Evolutionary conservation across 2,113 vertebrate species (phyloP), one percentile per base, ranked within the genome.

Genomic region (Circaetus gallicus): DNA sequence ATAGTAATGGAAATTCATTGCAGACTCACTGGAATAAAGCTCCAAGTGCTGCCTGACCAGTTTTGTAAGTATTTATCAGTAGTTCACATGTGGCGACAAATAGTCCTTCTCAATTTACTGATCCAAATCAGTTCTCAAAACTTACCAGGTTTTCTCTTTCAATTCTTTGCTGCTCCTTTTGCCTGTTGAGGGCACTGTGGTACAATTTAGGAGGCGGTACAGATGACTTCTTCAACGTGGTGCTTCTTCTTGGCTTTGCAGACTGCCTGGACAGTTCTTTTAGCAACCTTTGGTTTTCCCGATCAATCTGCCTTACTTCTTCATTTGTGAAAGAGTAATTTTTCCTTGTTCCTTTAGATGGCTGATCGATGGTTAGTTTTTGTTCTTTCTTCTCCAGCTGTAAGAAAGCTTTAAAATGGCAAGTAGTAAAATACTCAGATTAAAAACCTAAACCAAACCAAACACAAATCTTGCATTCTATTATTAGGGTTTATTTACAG

Each of bases 141-240:
- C 99, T 99, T 93, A 99, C 99, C 98, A 99, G 89, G 96, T 99
- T 99, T 66, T 99, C 99, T 90, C 97, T 98, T 89, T 99, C 99
- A 61, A 99, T 99, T 79, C 99, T 98, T 63, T 98, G 98, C 47
- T 99, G 99, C 77, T 99, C 99, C 47, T 98, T 98, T 78, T 99
- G 98, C 86, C 99, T 98, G 98, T 99, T 99, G 92, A 99, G 95
- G 72, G 98, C 98, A 77, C 96, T 99, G 95, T 99, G 99, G 93
- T 99, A 98, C 38, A 98, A 82, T 40, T 97, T 98, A n/a, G 95
- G 56, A 6, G 97, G 45, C 0, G 97, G 96, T 9, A 89, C 36
- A 58, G 86, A 49, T 0, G 94, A 86, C 91, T 98, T 98, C 93
- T 97, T 98, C 40, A 98, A 25, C 0, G 92, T 86, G 25, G 79